A percentile compares a stretch with the other conserved stretches of the same genome.
These are phyloP conservation scores for Brienomyrus longianalis DNA, from an alignment of 2,113 vertebrate species.

Conservation along the genomic window DNA sequence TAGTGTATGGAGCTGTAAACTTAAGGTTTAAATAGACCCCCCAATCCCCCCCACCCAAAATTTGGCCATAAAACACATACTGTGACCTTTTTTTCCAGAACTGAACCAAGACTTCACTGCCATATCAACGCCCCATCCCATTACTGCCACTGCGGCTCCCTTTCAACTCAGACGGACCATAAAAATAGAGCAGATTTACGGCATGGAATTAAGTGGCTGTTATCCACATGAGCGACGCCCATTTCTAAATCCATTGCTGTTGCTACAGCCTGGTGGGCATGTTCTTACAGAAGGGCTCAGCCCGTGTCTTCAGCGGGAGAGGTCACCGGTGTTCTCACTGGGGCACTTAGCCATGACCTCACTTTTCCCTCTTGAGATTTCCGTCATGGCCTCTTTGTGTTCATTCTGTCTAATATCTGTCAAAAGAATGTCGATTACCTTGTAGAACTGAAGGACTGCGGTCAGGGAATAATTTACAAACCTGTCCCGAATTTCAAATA, in stretches of 20 bases:
- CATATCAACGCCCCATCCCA: constrained; percentile 33
- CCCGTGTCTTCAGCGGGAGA: background rate
- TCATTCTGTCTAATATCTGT: background rate
- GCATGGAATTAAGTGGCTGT: constrained; percentile 17
- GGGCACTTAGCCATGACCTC: background rate
- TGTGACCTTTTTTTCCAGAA: background rate
- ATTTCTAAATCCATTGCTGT: background rate
- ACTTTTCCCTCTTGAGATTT: background rate
- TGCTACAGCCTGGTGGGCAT: background rate
- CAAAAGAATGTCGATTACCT: background rate
- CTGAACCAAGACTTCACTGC: constrained; percentile 25
- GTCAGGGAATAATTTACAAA: background rate
- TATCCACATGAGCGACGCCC: constrained; percentile 3
- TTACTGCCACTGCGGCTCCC: background rate
- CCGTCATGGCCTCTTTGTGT: background rate
- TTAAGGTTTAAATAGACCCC: background rate
- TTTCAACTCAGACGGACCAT: constrained; percentile 11
- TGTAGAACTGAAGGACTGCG: background rate
- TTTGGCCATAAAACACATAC: background rate
- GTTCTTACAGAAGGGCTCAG: background rate
- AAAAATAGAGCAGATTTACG: constrained; percentile 32
- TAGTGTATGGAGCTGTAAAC: background rate
- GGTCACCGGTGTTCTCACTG: background rate
- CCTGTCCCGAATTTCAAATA: background rate
- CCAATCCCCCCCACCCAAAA: background rate